Percentiles rank a stretch among this genome's conserved stretches.
Conservation (phyloP, 1,140 invertebrate species). For the Drosophila pruinosa region DNA sequence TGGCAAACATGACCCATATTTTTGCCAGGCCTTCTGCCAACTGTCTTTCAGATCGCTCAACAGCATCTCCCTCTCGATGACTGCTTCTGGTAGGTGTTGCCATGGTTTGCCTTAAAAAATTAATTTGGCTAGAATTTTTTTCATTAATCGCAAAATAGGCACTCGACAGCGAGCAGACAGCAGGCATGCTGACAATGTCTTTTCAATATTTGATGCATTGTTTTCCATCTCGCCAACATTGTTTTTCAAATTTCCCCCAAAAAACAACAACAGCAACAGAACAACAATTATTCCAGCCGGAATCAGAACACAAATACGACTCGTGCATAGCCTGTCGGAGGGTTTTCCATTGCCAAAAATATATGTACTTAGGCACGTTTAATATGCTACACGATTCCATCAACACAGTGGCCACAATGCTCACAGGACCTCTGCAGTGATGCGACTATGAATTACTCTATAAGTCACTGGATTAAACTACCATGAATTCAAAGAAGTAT, state of each 20-base stretch:
- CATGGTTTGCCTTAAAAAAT: conserved; percentile 64
- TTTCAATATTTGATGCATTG: conserved; percentile 66
- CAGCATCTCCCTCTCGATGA: not conserved
- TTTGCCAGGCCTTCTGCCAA: conserved; percentile 16
- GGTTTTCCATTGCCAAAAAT: conserved; percentile 31
- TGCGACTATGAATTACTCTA: not conserved
- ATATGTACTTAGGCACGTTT: conserved; percentile 2
- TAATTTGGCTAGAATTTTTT: conserved; percentile 67
- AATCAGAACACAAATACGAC: not conserved
- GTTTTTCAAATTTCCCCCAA: conserved; percentile 32
- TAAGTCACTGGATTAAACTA: too few species aligned
- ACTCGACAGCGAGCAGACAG: not conserved
- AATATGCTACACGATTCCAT: conserved; percentile 3
- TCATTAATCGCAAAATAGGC: conserved; percentile 74
- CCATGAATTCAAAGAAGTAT: not conserved
- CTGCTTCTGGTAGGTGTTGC: conserved; percentile 23
- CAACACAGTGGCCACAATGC: not conserved
- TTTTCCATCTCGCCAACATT: conserved; percentile 41
- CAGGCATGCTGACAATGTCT: conserved; percentile 12
- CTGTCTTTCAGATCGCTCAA: not conserved
- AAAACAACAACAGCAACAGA: not conserved
- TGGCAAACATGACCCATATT: conserved; percentile 78
- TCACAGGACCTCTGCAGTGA: not conserved
- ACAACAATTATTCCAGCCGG: conserved; percentile 1
- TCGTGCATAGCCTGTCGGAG: not conserved